Evolutionary conservation across 1,140 invertebrate species (phyloP).

Genomic region (Conus ventricosus): DNA sequence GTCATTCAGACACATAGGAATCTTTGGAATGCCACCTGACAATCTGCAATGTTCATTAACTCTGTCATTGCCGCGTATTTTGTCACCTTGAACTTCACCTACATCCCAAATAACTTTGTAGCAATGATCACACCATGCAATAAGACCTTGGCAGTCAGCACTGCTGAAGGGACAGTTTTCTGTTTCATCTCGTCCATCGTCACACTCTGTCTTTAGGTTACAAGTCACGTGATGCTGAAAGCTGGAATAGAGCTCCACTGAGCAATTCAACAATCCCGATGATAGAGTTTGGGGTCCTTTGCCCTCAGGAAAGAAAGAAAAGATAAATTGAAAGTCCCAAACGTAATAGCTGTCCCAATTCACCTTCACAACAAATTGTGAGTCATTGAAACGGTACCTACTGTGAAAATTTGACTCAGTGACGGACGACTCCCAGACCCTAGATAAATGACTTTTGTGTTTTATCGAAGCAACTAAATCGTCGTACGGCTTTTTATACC

Average conservation of each 20-base stretch:
- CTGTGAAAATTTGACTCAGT: not conserved
- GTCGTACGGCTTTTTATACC: too few relatives aligned
- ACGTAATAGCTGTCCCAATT: not conserved
- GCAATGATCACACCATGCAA: not conserved
- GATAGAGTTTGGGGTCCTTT: not conserved
- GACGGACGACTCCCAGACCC: not conserved
- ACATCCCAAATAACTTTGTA: not conserved
- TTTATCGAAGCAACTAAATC: not conserved
- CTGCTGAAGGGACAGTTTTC: conserved; percentile 31
- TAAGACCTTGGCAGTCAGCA: not conserved
- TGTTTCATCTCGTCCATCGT: conserved; percentile 8
- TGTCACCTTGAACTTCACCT: too few relatives aligned
- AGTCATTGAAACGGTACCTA: not conserved
- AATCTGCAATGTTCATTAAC: not conserved
- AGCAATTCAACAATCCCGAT: not conserved
- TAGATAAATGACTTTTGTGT: not conserved
- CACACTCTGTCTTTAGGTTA: conserved; percentile 27
- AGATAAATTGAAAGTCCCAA: not conserved
- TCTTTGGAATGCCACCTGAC: not conserved
- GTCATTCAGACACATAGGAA: not conserved
- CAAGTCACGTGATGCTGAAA: conserved; percentile 5
- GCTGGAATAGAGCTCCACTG: not conserved
- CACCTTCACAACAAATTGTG: not conserved
- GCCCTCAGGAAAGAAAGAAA: not conserved
- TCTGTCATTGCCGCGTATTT: not conserved